Conservation (phyloP, 2,888 invertebrate genomes). For the Stegana nigrithorax region DNA sequence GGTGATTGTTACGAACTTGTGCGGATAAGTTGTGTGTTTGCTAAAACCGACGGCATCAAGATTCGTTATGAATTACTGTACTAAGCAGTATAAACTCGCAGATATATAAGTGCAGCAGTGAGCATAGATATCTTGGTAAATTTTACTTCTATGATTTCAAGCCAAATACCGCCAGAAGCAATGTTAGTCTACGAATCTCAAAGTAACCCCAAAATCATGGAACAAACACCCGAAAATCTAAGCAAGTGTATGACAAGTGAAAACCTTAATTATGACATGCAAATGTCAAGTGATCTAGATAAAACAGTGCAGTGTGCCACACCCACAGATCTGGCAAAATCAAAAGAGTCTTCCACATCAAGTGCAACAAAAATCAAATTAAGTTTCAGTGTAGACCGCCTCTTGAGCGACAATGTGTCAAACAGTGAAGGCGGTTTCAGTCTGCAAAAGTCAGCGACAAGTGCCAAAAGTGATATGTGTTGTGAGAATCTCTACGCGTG, state of each 20-base stretch:
- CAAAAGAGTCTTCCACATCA: neutral
- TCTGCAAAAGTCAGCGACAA: constrained; percentile 12
- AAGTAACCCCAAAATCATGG: constrained; percentile 24
- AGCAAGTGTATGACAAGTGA: constrained; percentile 27
- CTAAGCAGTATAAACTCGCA: too few species aligned
- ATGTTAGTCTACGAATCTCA: constrained; percentile 13
- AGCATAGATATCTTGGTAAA: too few species aligned
- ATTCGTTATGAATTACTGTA: too few species aligned
- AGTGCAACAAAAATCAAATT: constrained; percentile 60
- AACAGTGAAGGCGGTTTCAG: neutral
- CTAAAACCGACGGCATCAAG: neutral
- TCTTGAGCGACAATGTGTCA: constrained; percentile 47
- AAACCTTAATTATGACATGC: constrained; percentile 32
- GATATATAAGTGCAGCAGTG: too few species aligned
- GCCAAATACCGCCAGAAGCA: neutral
- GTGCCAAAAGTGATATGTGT: constrained; percentile 30
- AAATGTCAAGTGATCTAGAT: constrained; percentile 27
- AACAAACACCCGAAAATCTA: constrained; percentile 36
- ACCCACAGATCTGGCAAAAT: constrained; percentile 7
- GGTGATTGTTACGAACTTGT: neutral
- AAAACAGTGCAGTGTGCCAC: neutral
- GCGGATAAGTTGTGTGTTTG: neutral
- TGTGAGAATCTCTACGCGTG: constrained; percentile 52
- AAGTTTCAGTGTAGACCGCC: constrained; percentile 66
- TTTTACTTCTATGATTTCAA: too few species aligned